phyloP scores from a whole-genome alignment of 1,140 invertebrate genomes.

The Marisa cornuarietis region DNA sequence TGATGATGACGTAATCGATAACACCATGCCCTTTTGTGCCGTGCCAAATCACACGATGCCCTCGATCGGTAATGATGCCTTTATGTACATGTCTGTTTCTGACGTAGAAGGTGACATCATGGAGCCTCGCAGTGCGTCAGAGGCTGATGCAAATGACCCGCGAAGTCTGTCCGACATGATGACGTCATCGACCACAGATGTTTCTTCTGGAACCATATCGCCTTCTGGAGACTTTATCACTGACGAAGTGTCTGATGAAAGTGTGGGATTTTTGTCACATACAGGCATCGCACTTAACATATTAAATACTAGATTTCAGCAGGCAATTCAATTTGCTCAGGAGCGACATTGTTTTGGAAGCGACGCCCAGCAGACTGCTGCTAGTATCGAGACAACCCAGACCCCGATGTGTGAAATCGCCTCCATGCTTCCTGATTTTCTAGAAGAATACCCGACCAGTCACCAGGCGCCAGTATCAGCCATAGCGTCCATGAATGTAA shows the following conservation, averaged over 20 bases:
- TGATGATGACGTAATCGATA: not conserved
- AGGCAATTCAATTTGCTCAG: too few species aligned
- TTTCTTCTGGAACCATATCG: slow-evolving; percentile 23
- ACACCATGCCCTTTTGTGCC: not conserved
- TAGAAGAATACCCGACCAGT: too few species aligned
- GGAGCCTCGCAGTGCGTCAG: slow-evolving; percentile 12
- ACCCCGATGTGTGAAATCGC: too few species aligned
- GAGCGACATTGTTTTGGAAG: too few species aligned
- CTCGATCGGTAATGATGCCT: slow-evolving; percentile 8
- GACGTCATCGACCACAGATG: slow-evolving; percentile 16
- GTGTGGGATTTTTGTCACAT: not conserved
- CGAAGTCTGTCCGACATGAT: slow-evolving; percentile 26
- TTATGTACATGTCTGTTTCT: slow-evolving; percentile 16
- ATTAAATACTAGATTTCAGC: too few species aligned
- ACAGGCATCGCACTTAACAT: not conserved
- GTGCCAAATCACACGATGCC: not conserved
- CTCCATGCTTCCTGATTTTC: too few species aligned
- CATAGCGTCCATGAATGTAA: too few species aligned
- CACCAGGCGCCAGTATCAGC: too few species aligned
- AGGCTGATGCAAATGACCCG: not conserved
- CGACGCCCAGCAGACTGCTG: too few species aligned
- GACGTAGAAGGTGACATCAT: slow-evolving; percentile 15
- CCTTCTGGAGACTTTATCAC: slow-evolving; percentile 12
- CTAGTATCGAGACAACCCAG: too few species aligned
- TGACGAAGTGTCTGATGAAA: slow-evolving; percentile 14